Base-by-base conservation (phyloP, 1,140 invertebrate species). In the Papilio polytes region DNA sequence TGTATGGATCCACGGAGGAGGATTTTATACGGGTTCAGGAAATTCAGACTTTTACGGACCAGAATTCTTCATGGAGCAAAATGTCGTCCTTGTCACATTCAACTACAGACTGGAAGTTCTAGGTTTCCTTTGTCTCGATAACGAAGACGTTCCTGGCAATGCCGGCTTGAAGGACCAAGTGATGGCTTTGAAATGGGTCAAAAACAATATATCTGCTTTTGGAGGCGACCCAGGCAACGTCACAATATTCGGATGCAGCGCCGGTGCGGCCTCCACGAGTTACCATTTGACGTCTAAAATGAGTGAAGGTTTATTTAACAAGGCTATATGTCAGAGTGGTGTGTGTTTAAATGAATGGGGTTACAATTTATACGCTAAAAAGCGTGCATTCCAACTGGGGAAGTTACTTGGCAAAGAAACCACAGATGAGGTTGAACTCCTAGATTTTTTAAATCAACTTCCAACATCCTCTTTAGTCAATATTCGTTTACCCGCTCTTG, bases 1-100 rank as follows among this genome's bases (percentile, higher is more conserved):
- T 96, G 95, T 98, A 0, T 98, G 96, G 96, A 96, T 98, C 26
- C 96, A 98, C 88, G 97, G 97, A 0, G 97, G 97, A 15, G 95
- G 95, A 18, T 97, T 97, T 82, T 95, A 96, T 70, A 95, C 94
- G 53, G 97, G 97, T n/a, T 96, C 95, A 6, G 95, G 95, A 18
- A 95, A 96, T 83, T 94, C 95, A 0, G 94, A 95, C 46, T 90
- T 94, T 2, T 96, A 96, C 83, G 96, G 96, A 0, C 95, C 96
- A 0, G 96, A 96, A 80, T 97, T 96, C 86, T 89, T 97, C 1
- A 94, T 97, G 92, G 95, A 96, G 81, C 94, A 96, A 72, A 95
- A 97, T 74, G 94, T 97, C 3, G 92, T 97, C 74, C 89, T 97
- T 44, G 96, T 97, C 1, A 97, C 96, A 0, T 87, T 97, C 9